Base-by-base conservation (phyloP, 2,113 vertebrate species). In the Stigmatopora nigra region DNA sequence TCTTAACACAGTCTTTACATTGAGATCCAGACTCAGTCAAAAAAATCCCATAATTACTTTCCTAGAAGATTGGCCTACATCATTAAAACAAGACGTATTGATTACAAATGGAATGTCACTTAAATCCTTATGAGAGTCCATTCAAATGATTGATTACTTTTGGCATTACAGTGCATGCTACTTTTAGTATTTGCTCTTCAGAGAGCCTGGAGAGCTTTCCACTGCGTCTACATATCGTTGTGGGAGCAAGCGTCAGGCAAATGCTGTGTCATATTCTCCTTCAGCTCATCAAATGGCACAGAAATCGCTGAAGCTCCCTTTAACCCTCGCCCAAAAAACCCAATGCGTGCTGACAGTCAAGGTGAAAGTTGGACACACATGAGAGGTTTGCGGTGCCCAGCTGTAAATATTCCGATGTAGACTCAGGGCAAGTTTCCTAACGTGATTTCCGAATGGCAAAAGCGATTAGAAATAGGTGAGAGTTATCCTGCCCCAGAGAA, bases 401-500 rank as follows among this genome's bases (percentile, higher is more conserved):
- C 41, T 48, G 68, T 63, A 76, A 41, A 76, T 81, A 68, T 78
- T 78, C 71, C 72, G 62, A 82, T 76, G 78, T 82, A 83, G 84
- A 84, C 87, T 88, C 87, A 88, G 87, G 85, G 85, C 67, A 81
- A 63, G 86, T 82, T 63, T 78, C 63, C 49, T 82, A 41, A 66
- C 19, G 62, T 70, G 66, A 74, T 75, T 65, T 75, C 63, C 45
- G 55, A 68, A 46, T 38, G 65, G 67, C 36, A 44, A 68, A 76
- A 77, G 35, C 5, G 68, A 59, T 73, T 67, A 56, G 63, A 69
- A 67, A 56, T 76, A 70, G 80, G 73, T 75, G 69, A 60, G 62
- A 76, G 65, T 61, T 53, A 47, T 60, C 81, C 77, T 75, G 80
- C 82, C 81, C 73, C 77, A 68, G 74, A 79, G 73, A n/a, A n/a